Evolutionary conservation across 53 echinoderm and acorn worm genomes (phyloP).

Genomic region (Patiria pectinifera): DNA sequence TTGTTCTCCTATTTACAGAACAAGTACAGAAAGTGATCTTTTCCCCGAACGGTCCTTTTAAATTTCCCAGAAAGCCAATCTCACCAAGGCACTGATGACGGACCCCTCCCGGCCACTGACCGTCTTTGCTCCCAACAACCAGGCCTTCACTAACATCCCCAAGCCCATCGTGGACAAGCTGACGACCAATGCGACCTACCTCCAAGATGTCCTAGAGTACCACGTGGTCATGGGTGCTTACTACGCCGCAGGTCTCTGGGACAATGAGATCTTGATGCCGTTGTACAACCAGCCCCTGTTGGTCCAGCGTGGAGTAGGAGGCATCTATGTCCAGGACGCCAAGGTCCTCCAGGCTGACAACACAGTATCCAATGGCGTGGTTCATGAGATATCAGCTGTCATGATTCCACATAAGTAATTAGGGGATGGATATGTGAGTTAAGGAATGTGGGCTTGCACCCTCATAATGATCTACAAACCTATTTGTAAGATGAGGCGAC

Average conservation of each 20-base stretch:
- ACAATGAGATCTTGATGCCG: constrained; percentile 52
- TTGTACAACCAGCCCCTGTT: constrained; percentile 57
- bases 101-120: constrained; percentile 73
- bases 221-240: constrained; percentile 69
- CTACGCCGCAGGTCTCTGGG: constrained; percentile 76
- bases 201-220: constrained; percentile 63
- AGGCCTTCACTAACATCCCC: constrained; percentile 67
- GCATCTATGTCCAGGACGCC: constrained; percentile 35
- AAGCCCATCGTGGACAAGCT: constrained; percentile 29
- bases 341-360: constrained; percentile 65
- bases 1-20: no score
- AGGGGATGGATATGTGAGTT: not conserved
- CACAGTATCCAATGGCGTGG: constrained; percentile 79
- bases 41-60: not conserved
- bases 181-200: constrained; percentile 65
- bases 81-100: constrained; percentile 57
- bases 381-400: constrained; percentile 75
- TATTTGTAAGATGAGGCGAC: not conserved
- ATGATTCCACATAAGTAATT: constrained; percentile 64
- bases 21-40: not conserved
- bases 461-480: not conserved
- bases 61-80: constrained; percentile 67
- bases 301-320: constrained; percentile 69
- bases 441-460: not conserved
- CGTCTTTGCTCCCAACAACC: constrained; percentile 73